Base-by-base conservation (phyloP, 2,888 invertebrate species). In the Podotricha telesiphe region DNA sequence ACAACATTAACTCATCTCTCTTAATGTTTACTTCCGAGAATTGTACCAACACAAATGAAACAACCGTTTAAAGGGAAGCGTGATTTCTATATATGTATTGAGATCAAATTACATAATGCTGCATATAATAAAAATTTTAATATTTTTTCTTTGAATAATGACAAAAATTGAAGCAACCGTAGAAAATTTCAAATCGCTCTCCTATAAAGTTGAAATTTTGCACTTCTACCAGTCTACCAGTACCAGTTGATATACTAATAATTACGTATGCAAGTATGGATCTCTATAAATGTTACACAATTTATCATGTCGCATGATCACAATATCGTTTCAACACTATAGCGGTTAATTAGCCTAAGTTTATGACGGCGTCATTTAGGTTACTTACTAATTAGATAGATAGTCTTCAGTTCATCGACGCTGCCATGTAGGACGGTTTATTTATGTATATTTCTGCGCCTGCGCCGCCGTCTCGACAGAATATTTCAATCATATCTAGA, bases 361-460 rank as follows among this genome's bases (percentile, higher is more conserved):
- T 73, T 78, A 78, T 74, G 74, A 71, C 72, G 71, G 75, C 69
- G 78, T 76, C 76, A 78, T 82, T 73, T 76, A 79, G 79, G 74
- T 70, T n/a, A n/a, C n/a, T 72, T 69, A 76, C 79, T 81, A 82
- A 84, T 84, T 82, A 78, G 78, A 78, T 74, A 64, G 76, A 80
- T 81, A 84, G 81, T 83, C 77, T 82, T 72, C 73, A 75, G 74
- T 76, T 83, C 84, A 86, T 86, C 82, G 84, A 80, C 34, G 53
- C 79, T 79, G 79, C 79, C 82, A 87, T 86, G 83, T 89, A 78
- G 87, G 82, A 79, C 88, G 85, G 80, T 85, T 84, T 89, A 88
- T 88, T 88, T 87, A 80, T 84, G 81, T 81, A 80, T 78, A 82
- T 81, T 82, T 82, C 80, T 80, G 79, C 78, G 78, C 82, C 80